phyloP scores from a whole-genome alignment of 2,888 invertebrate genomes.

The Nomada hirtipes region DNA sequence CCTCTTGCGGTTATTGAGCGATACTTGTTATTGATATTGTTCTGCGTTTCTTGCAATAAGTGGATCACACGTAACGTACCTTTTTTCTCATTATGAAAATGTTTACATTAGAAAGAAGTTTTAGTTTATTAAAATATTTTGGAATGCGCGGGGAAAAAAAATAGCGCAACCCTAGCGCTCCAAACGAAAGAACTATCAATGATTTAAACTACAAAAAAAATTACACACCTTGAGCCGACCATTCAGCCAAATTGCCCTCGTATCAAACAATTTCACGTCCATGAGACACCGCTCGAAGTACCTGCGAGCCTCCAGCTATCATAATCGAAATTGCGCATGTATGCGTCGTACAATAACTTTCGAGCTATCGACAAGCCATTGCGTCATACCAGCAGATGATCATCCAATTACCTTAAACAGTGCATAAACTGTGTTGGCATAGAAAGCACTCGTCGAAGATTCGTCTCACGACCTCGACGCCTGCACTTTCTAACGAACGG shows the following conservation, averaged over 20 bases:
- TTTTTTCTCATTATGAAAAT: no score
- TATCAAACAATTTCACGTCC: background rate
- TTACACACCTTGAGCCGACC: background rate
- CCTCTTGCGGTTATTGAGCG: background rate
- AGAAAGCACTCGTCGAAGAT: conserved; percentile 2
- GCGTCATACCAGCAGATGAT: conserved; percentile 24
- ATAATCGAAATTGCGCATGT: background rate
- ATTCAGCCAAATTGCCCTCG: background rate
- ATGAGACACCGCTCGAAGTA: background rate
- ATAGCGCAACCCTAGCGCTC: no score
- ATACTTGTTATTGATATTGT: background rate
- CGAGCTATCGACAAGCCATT: conserved; percentile 1
- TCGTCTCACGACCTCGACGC: conserved; percentile 17
- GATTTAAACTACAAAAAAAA: no score
- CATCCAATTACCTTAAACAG: conserved; percentile 34
- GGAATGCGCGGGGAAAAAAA: no score
- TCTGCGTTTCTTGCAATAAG: background rate
- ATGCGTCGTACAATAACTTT: conserved; percentile 5
- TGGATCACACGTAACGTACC: no score
- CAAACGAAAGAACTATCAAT: no score
- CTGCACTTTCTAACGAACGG: conserved; percentile 27
- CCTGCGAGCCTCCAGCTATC: background rate
- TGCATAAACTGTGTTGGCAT: conserved; percentile 23
- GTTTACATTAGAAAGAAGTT: no score
- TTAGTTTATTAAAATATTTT: no score